Evolutionary conservation across 2,888 invertebrate species (phyloP), one percentile per base, ranked within the genome.

Genomic region (Ectobius pallidus): DNA sequence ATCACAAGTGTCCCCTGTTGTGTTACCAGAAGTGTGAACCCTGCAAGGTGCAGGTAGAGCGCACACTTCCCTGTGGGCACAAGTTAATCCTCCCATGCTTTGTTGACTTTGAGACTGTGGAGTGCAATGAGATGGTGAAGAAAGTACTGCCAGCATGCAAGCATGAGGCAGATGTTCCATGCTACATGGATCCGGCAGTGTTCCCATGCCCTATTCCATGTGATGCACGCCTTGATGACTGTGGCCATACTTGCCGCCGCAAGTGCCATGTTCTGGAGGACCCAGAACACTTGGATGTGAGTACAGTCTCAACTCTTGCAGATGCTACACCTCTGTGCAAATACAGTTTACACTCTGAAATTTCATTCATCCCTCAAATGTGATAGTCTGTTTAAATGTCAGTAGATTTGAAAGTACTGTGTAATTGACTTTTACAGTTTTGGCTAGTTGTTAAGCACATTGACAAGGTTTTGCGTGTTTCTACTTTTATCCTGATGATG

Each of bases 171-270:
- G 76, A 79, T 34, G 87, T 87, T 77, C 78, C 79, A 3, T 89
- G 89, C 78, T 78, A 80, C 73, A 61, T 78, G 68, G 78, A 85
- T 49, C 72, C 81, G 3, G 78, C 81, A 0, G 71, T 76, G 0
- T 83, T 85, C 30, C 65, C 52, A 14, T 89, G 89, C 79, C 77
- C 79, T 2, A 78, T 82, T 70, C 83, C 81, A 0, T 91, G 91
- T 79, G 83, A 84, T 58, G 80, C 81, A 32, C 83, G 87, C 30
- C 82, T 91, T 27, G 39, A 82, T 27, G 39, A 82, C n/a, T 92
- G 90, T 80, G 91, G 91, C 0, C 92, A 92, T 80, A 80, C 83
- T 1, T 92, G 92, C 79, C 75, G 67, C 1, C 80, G 77, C 65
- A 79, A 75, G 0, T 92, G 92, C 78, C 91, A 91, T 79, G 83